Evolutionary conservation across 1,140 invertebrate species (phyloP), one percentile per base, ranked within the genome.

Genomic region (Drosophila pectinifera): DNA sequence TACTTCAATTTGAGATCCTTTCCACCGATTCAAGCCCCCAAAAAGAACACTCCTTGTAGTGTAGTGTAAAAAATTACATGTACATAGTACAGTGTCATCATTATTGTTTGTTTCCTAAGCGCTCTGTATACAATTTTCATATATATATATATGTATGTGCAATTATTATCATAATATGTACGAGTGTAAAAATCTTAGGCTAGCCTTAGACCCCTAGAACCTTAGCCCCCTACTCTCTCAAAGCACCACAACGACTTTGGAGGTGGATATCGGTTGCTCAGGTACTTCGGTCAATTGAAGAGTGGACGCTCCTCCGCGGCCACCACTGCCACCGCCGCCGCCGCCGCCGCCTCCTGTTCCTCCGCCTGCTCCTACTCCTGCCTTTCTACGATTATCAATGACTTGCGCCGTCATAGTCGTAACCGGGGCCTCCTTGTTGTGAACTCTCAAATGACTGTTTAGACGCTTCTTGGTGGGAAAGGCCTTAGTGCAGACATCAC

Each of bases 381-480:
- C 24, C 11, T 24, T 48, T 14, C 42, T 24, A 7, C 36, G 42
- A 13, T 38, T 45, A 31, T 28, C n/a, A 7, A n/a, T 36, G 4
- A 39, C 10, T 13, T 31, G 42, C 26, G 14, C 24, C 28, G 45
- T 38, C 28, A 62, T 58, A 1, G 57, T 6, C 8, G 58, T 64
- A 6, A 73, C 62, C 0, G 80, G 68, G 22, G 58, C 38, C 54
- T 89, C 84, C 55, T 89, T 89, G 51, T 69, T 89, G 62, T 89
- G 84, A 14, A 89, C 84, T 3, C 84, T 63, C 36, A 80, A 36
- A 54, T 91, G 90, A 38, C 90, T 84, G 5, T 76, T 80, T 7
- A 91, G 67, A 13, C 89, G 90, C 63, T 91, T 91, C 16, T 85
- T 73, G 7, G 90, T 91, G 7, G 80, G 86, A 42, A 91, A 91